Conservation (phyloP, 23 tunicate genomes). For the Oikopleura dioica region DNA sequence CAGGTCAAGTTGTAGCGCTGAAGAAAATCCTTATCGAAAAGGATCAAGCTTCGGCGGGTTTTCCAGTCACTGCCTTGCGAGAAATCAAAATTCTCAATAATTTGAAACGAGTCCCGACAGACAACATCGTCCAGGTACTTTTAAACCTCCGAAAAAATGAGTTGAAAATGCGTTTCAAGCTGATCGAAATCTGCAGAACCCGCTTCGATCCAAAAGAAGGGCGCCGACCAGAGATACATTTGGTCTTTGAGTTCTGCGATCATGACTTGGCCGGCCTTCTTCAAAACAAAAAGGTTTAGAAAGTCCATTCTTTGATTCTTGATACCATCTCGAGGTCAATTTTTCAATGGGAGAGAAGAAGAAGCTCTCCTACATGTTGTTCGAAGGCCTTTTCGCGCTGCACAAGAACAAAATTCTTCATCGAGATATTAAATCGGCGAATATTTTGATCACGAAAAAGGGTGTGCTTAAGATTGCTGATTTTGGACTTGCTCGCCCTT, state of each 20-base stretch:
- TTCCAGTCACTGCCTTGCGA: slow-evolving; percentile 8
- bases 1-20: slow-evolving; percentile 49
- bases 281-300: slow-evolving; percentile 57
- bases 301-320: no score
- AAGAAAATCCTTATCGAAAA: slow-evolving; percentile 96
- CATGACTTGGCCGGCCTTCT: slow-evolving; percentile 89
- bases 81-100: not conserved
- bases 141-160: no score
- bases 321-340: no score
- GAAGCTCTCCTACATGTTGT: slow-evolving; percentile 64
- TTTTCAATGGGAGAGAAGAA: slow-evolving; percentile 88
- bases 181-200: slow-evolving; percentile 9
- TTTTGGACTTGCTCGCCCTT: slow-evolving; percentile 71
- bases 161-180: not conserved
- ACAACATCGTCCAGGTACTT: no score
- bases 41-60: slow-evolving; percentile 90
- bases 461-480: slow-evolving; percentile 85
- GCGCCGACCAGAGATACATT: slow-evolving; percentile 22
- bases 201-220: slow-evolving; percentile 20
- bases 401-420: slow-evolving; percentile 92
- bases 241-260: slow-evolving; percentile 93
- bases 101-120: not conserved
- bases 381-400: slow-evolving; percentile 81
- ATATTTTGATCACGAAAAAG: slow-evolving; percentile 61
- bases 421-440: slow-evolving; percentile 98